Base-by-base conservation (phyloP, 2,797 vertebrate species). In the Siniperca undulata region DNA sequence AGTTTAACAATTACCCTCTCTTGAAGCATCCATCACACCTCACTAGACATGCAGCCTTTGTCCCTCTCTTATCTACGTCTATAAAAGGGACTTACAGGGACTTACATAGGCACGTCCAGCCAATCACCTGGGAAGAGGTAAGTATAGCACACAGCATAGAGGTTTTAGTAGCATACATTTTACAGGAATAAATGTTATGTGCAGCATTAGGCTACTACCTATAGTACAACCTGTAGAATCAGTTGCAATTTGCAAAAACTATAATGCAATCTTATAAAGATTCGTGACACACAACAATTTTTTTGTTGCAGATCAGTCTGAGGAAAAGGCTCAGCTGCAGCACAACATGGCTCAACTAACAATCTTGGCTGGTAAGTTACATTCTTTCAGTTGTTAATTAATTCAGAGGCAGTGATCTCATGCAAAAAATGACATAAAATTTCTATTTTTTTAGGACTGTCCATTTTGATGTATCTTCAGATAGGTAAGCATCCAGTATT, bases 381-480 rank as follows among this genome's bases (percentile, higher is more conserved):
- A 50, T 53, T 67, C 7, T 65, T 66, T 65, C 2, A 50, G 7
- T 46, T 74, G 8, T 34, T 71, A 10, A 67, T 73, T 70, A 1
- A 71, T 65, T 77, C 8, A 65, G 64, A 60, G 5, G 22, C 9
- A 38, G 1, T 27, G 20, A 52, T 61, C 5, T 46, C 34, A 2
- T 65, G n/a, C 0, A 55, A 38, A 59, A 17, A 24, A 22, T 5
- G 0, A 27, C 48, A 77, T 9, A 0, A 66, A 58, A 61, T 66
- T 0, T 53, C 1, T 40, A 7, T 84, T 36, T 59, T 71, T 87
- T 58, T 24, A 94, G 94, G 91, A 30, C 65, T 90, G 56, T 71
- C 82, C 62, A 61, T 94, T 67, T 71, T 93, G 80, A 78, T 92
- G 77, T 89, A 85, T 53, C 75, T 93, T 52, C 92, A 93, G 67